Evolutionary conservation across 2,113 vertebrate genomes (phyloP).

Genomic region (Cebus imitator): DNA sequence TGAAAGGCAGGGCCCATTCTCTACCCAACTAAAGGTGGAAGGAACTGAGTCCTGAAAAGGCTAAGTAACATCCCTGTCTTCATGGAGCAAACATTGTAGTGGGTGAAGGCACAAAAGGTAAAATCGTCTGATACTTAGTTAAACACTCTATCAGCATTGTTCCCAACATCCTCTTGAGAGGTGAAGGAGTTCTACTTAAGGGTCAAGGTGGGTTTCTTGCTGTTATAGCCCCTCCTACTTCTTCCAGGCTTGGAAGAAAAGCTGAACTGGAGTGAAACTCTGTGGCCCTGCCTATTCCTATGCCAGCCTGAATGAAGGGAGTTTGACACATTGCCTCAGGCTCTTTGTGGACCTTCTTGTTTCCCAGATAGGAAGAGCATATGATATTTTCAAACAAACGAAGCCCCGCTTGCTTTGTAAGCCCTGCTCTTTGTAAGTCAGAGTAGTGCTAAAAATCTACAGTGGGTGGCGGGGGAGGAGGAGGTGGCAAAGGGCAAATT

Average conservation of each 20-base stretch:
- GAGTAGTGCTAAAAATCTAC: not conserved
- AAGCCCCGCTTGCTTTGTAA: not conserved
- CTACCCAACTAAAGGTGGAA: not conserved
- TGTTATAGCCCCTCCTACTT: not conserved
- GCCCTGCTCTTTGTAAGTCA: not conserved
- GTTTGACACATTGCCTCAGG: not conserved
- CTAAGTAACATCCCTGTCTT: not conserved
- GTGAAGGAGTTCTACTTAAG: not conserved
- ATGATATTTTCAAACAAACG: not conserved
- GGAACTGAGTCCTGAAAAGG: not conserved
- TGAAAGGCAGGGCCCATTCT: not conserved
- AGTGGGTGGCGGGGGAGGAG: not conserved
- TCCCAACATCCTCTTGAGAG: not conserved
- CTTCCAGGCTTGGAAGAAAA: not conserved
- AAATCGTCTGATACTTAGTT: not conserved
- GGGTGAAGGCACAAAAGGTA: not conserved
- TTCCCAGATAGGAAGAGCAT: not conserved
- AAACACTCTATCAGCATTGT: not conserved
- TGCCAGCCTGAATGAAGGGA: not conserved
- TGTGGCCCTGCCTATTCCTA: not conserved
- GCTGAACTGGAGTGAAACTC: not conserved
- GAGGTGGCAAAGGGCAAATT: not conserved
- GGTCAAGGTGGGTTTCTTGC: not conserved
- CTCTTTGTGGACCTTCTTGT: not conserved
- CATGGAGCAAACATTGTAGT: not conserved